These are phyloP conservation scores for Agrypnus murinus DNA, from an alignment of 2,888 invertebrate genomes.

Conservation along the genomic window DNA sequence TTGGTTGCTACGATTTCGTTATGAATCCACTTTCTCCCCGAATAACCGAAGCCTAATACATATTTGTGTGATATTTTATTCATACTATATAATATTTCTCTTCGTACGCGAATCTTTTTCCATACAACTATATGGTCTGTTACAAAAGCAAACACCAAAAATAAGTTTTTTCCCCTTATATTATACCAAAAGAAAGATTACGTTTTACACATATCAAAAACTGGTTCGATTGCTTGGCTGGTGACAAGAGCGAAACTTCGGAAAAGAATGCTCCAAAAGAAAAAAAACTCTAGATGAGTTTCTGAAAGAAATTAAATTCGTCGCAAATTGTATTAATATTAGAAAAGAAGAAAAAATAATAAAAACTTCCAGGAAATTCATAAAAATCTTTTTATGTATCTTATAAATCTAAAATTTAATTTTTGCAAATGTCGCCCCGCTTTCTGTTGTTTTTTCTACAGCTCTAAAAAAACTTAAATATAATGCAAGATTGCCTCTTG, in stretches of 20 bases:
- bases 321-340: not conserved
- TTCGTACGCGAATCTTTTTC: not conserved
- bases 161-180: not conserved
- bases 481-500: no score
- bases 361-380: no score
- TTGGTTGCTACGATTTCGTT: not conserved
- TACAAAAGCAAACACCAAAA: slow-evolving; percentile 9
- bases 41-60: not conserved
- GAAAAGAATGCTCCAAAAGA: not conserved
- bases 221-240: not conserved
- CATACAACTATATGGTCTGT: not conserved
- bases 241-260: not conserved
- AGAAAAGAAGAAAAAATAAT: no score
- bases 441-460: no score
- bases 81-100: not conserved
- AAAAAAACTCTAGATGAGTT: not conserved
- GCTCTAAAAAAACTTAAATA: no score
- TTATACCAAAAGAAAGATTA: not conserved
- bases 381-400: no score
- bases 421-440: no score
- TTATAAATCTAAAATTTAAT: no score
- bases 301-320: slow-evolving; percentile 3
- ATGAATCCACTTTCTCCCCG: slow-evolving; percentile 4
- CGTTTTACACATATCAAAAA: not conserved
- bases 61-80: slow-evolving; percentile 6